Evolutionary conservation across 2,888 invertebrate genomes (phyloP).

Genomic region (Cactoblastis cactorum): DNA sequence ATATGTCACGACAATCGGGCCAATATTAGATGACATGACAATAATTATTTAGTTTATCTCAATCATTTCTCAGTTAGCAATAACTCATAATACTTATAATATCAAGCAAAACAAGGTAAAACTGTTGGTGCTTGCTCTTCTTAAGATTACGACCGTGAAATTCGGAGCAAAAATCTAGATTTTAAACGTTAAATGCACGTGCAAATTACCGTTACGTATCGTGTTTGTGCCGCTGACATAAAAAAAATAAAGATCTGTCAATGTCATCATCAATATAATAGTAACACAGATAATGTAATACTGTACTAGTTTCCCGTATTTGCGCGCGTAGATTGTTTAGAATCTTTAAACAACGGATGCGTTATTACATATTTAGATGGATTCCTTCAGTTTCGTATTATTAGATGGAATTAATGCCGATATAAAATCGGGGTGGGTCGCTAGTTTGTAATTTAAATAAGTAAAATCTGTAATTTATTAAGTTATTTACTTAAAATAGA

Average conservation of each 20-base stretch:
- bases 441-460: too few relatives aligned
- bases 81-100: conserved; percentile 16
- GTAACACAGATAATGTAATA: too few relatives aligned
- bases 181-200: conserved; percentile 38
- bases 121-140: conserved; percentile 13
- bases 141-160: conserved; percentile 50
- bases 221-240: not conserved
- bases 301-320: too few relatives aligned
- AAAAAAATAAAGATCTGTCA: not conserved
- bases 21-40: not conserved
- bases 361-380: too few relatives aligned
- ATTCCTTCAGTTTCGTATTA: too few relatives aligned
- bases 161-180: conserved; percentile 57
- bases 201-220: conserved; percentile 21
- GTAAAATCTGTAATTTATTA: too few relatives aligned
- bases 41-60: conserved; percentile 1
- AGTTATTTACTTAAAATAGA: too few relatives aligned
- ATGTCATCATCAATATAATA: not conserved
- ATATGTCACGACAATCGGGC: too few relatives aligned
- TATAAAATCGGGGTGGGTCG: too few relatives aligned
- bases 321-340: too few relatives aligned
- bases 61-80: conserved; percentile 15
- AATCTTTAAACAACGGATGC: too few relatives aligned
- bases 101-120: not conserved
- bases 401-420: too few relatives aligned